Evolutionary conservation across 2,888 invertebrate species (phyloP).

Genomic region (Malthinus seriepunctatus): DNA sequence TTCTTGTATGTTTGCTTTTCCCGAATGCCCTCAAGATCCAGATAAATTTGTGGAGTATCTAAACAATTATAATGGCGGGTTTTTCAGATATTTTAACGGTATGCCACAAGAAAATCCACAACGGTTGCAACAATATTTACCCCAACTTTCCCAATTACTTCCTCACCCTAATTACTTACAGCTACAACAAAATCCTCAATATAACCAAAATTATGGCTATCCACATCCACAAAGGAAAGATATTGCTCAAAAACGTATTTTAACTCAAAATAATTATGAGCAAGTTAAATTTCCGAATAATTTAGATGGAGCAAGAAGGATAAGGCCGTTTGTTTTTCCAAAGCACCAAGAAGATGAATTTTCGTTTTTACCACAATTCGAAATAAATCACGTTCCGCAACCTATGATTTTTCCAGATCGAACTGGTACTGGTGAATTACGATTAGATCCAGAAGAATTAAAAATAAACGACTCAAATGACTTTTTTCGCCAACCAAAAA

Average conservation of each 20-base stretch:
- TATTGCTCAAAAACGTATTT: conserved; percentile 1
- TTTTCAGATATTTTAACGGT: conserved; percentile 76
- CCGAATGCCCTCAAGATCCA: conserved; percentile 73
- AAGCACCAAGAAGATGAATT: not conserved
- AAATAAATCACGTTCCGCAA: not conserved
- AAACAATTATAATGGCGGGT: conserved; percentile 85
- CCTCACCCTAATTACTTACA: not conserved
- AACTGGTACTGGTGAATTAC: conserved; percentile 58
- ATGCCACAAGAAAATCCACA: conserved; percentile 34
- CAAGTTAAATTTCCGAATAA: conserved; percentile 21
- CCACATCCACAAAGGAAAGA: not conserved
- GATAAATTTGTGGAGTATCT: conserved; percentile 75
- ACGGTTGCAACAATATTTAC: not conserved
- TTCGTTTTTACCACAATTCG: not conserved
- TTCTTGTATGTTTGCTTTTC: conserved; percentile 68
- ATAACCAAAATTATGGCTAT: not conserved
- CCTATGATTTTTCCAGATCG: conserved; percentile 59
- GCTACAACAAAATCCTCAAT: not conserved
- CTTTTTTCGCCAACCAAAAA: not conserved
- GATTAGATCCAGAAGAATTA: conserved; percentile 50
- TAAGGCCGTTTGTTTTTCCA: conserved; percentile 2
- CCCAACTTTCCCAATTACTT: too few species aligned
- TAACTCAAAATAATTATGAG: not conserved
- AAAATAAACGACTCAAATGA: not conserved
- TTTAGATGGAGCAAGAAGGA: conserved; percentile 3